These are phyloP conservation scores for Brienomyrus brachyistius DNA, from an alignment of 2,113 vertebrate genomes.

Conservation along the genomic window DNA sequence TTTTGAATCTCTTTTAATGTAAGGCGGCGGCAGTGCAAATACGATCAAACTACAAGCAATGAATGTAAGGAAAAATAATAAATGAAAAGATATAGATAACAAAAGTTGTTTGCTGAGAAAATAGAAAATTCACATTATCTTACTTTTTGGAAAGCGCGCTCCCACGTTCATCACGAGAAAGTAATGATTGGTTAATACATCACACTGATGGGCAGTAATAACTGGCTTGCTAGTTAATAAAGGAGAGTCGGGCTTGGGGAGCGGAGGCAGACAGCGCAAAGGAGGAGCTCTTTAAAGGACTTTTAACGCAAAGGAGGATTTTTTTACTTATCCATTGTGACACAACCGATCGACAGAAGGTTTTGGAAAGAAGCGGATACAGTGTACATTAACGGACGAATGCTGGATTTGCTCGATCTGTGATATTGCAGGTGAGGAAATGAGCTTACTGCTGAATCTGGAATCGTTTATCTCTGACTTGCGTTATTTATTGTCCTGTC, in stretches of 20 bases:
- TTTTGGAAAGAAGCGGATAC: neutral
- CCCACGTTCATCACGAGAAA: neutral
- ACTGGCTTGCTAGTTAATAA: neutral
- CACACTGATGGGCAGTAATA: conserved; percentile 4
- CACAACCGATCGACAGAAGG: neutral
- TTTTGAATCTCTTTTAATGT: neutral
- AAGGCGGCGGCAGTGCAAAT: neutral
- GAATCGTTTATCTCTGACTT: neutral
- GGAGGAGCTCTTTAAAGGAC: neutral
- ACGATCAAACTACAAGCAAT: neutral
- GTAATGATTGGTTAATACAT: neutral
- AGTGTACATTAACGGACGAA: neutral
- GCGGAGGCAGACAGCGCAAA: neutral
- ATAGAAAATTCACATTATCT: neutral
- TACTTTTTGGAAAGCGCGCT: neutral
- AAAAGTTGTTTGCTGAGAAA: neutral
- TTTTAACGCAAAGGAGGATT: neutral
- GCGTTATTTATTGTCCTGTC: neutral
- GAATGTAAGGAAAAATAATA: neutral
- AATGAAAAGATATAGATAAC: neutral
- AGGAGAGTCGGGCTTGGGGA: neutral
- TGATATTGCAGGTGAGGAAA: neutral
- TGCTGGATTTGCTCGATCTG: neutral
- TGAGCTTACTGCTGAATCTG: neutral
- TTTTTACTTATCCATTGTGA: neutral